Percentiles rank a stretch among this genome's conserved stretches.
These are phyloP conservation scores for Mormyrus proboscirostris DNA, from an alignment of 2,797 vertebrate genomes.

Conservation along the genomic window DNA sequence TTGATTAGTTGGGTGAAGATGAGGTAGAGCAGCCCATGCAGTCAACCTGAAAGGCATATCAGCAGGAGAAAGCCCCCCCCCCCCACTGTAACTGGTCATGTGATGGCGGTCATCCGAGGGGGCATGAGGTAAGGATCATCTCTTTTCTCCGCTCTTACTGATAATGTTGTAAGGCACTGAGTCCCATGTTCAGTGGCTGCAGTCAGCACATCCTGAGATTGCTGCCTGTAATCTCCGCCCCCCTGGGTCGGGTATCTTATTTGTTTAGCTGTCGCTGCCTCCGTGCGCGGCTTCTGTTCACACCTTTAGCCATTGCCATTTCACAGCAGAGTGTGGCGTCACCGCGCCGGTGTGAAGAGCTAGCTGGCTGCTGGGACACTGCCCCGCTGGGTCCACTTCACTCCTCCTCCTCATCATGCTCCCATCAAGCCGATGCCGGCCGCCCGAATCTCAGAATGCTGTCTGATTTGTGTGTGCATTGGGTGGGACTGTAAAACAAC, in stretches of 20 bases:
- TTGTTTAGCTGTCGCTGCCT: not conserved
- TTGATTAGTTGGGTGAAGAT: not conserved
- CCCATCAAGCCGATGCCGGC: not conserved
- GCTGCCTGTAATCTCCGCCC: not conserved
- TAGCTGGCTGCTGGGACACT: not conserved
- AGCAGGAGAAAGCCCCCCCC: not conserved
- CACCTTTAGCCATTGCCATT: not conserved
- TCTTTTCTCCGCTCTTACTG: not conserved
- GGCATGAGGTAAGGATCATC: not conserved
- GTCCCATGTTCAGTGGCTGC: not conserved
- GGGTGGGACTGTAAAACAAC: not conserved
- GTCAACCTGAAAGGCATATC: not conserved
- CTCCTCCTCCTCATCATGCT: not conserved
- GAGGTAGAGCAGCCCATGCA: not conserved
- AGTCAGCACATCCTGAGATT: not conserved
- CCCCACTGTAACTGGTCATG: not conserved
- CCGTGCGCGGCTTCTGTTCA: not conserved
- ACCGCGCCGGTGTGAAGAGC: not conserved
- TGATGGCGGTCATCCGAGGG: not conserved
- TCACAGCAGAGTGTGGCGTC: not conserved
- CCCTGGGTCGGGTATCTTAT: not conserved
- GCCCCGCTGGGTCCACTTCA: not conserved
- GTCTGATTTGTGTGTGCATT: not conserved
- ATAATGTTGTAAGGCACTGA: not conserved
- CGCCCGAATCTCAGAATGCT: not conserved